A percentile compares a stretch with the other conserved stretches of the same genome.
Conservation (phyloP, 2,113 vertebrate genomes). For the Grallaria varia region DNA sequence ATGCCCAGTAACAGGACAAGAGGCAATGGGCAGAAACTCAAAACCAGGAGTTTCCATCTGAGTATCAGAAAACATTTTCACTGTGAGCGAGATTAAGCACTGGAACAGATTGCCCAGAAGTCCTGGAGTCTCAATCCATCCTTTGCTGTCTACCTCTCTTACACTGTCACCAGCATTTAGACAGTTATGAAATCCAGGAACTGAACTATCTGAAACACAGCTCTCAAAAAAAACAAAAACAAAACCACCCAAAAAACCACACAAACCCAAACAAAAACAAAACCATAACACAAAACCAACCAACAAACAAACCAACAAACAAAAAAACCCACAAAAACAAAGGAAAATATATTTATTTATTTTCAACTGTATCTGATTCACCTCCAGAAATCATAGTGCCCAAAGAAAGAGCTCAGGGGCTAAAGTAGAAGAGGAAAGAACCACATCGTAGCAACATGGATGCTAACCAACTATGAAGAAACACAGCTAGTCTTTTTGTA, state of each 20-base stretch:
- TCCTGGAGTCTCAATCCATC: background rate
- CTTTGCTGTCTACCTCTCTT: background rate
- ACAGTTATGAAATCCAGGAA: background rate
- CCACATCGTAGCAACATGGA: background rate
- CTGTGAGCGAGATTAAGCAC: fast-evolving
- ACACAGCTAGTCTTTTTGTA: background rate
- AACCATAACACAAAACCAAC: no score
- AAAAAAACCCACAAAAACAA: no score
- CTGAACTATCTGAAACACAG: background rate
- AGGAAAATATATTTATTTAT: background rate
- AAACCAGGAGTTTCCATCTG: background rate
- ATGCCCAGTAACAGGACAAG: background rate
- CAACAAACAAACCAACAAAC: no score
- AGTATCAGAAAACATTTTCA: background rate
- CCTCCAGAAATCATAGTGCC: background rate
- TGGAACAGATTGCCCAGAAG: background rate
- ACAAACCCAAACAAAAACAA: no score
- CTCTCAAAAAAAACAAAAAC: background rate
- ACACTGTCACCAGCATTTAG: background rate
- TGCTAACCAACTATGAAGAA: background rate
- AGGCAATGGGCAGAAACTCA: background rate
- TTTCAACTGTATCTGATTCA: background rate
- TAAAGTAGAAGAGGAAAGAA: background rate
- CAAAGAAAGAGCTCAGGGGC: background rate
- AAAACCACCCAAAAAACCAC: no score